Base-by-base conservation (phyloP, 2,888 invertebrate species). In the Athalia circularis region DNA sequence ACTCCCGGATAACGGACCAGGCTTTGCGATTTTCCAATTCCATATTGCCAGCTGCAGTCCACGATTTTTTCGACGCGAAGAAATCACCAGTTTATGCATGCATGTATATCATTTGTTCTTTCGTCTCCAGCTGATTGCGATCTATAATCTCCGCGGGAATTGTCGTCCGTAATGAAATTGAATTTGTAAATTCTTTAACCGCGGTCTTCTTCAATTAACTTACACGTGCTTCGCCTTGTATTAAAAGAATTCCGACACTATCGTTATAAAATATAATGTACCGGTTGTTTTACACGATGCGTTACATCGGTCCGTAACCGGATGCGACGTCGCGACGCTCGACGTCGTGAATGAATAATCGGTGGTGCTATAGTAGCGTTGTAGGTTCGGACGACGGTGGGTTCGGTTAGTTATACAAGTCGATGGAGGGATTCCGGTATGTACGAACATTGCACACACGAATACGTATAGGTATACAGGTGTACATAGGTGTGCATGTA, bases 271-370 rank as follows among this genome's bases (percentile, higher is more conserved):
- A 13, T 59, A 50, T 47, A 59, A 62, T 62, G 13, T 72, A 50
- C 15, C 72, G 72, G 59, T 72, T 75, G 75, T 75, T 75, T 75
- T 75, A 75, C 75, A 75, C 61, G 75, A 62, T 52, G 75, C 52
- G 64, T 75, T 75, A 75, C 75, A 72, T 13, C 6, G 75, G 29
- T 11, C 75, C 75, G 29, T 29, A 29, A 29, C 29, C 29, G 75
- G 75, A 75, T 75, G 47, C 11, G 50, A 9, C 75, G 62, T 75
- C 75, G 48, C 62, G 61, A 64, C 62, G 64, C 15, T 61, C 50
- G 45, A 75, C 75, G 75, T 75, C 4, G 64, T 48, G 75, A 75
- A 75, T 75, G 75, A 75, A 62, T 50, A 62, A 75, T 75, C 75
- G 54, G 15, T 13, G 48, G n/a, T 13, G 4, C n/a, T n/a, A 54